These are phyloP conservation scores for Andrena fulva DNA, from an alignment of 2,888 invertebrate species.

Conservation along the genomic window DNA sequence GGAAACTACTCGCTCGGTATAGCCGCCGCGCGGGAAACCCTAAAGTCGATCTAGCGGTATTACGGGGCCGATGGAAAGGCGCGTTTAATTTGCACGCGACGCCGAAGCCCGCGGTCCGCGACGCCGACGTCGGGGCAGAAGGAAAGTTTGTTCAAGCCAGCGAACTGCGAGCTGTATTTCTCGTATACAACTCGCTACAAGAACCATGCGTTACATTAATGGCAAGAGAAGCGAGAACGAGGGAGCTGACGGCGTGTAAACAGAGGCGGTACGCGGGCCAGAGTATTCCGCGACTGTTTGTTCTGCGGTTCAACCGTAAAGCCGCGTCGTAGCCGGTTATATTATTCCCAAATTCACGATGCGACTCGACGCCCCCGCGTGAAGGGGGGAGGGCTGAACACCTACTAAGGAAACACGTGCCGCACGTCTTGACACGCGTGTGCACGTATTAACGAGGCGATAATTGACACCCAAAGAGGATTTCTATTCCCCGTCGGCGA, in stretches of 20 bases:
- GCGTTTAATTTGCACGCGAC: slow-evolving; percentile 55
- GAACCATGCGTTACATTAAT: slow-evolving; percentile 53
- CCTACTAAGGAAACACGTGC: slow-evolving; percentile 54
- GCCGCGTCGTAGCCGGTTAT: slow-evolving; percentile 62
- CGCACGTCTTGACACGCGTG: slow-evolving; percentile 38
- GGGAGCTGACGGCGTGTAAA: slow-evolving; percentile 58
- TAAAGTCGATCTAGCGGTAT: not conserved
- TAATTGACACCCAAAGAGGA: slow-evolving; percentile 63
- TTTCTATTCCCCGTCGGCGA: slow-evolving; percentile 53
- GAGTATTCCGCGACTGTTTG: slow-evolving; percentile 71
- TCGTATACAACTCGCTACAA: slow-evolving; percentile 36
- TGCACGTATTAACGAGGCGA: slow-evolving; percentile 58
- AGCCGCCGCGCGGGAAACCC: not conserved
- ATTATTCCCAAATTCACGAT: slow-evolving; percentile 72
- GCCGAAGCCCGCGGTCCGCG: slow-evolving; percentile 30
- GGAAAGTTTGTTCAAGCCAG: slow-evolving; percentile 50
- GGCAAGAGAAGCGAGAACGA: slow-evolving; percentile 19
- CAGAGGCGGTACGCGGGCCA: slow-evolving; percentile 35
- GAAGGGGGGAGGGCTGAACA: slow-evolving; percentile 11
- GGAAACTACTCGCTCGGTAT: not conserved
- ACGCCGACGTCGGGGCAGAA: slow-evolving; percentile 27
- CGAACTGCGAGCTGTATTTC: slow-evolving; percentile 25
- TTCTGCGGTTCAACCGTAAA: slow-evolving; percentile 69
- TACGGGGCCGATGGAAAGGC: slow-evolving; percentile 10
- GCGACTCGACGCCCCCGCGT: slow-evolving; percentile 26